Base-by-base conservation (phyloP, 2,888 invertebrate genomes). In the Willowsia nigromaculata region DNA sequence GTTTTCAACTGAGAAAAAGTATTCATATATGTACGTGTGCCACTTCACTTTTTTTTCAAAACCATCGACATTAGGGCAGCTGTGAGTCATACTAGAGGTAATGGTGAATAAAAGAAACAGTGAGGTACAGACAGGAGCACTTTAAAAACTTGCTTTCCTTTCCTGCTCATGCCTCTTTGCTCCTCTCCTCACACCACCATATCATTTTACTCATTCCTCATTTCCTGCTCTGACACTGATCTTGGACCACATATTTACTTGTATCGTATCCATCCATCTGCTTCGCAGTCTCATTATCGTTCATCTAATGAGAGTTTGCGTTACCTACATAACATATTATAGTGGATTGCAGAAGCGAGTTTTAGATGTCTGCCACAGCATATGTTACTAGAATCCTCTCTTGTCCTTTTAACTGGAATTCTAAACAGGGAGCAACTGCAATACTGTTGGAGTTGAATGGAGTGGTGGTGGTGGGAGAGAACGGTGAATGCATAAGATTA, bases 211-310 rank as follows among this genome's bases (percentile, higher is more conserved):
- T 85, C 37, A 65, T 86, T 81, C 65, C 43, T 68, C 81, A 86
- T 88, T 89, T 89, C 88, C 84, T 89, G 88, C 78, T 80, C 62
- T 68, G 84, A 89, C 88, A 89, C 88, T 89, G 88, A 89, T 89
- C 88, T 89, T 80, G 88, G 88, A 78, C 86, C 50, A 88, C 88
- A 88, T 87, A 71, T 53, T 82, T 82, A n/a, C 59, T 33, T 62
- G 83, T 30, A 71, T 37, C 50, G 11, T 30, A 78, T 50, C 78
- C 68, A 85, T 85, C 85, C 86, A 86, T 86, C 86, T 86, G 86
- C 87, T 81, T 56, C 22, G 59, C 85, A 62, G 43, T 76, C 25
- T 43, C 43, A 59, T 59, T 25, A 40, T 59, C 43, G 47, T 74
- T 25, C 74, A 27, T 74, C 27, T 74, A 74, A 74, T 74, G 43